A percentile compares a stretch with the other conserved stretches of the same genome.
Evolutionary conservation across 2,888 invertebrate genomes (phyloP).

Genomic region (Conomelus anceps): DNA sequence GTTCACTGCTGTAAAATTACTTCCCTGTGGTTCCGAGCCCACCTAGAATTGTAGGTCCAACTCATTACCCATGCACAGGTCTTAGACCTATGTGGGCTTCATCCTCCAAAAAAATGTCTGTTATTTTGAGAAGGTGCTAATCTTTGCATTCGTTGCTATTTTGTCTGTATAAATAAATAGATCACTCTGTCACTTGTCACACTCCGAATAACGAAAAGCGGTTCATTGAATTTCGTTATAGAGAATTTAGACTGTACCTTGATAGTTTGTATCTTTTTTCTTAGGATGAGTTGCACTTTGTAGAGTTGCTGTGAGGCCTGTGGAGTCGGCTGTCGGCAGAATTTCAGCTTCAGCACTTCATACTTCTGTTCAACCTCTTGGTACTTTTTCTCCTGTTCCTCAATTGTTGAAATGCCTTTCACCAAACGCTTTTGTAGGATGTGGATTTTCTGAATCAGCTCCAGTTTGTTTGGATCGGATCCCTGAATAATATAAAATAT

Average conservation of each 20-base stretch:
- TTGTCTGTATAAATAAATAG: too few species aligned
- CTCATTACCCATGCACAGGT: too few species aligned
- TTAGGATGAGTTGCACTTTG: neutral
- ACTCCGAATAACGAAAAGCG: too few species aligned
- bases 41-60: too few species aligned
- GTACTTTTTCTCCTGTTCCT: slow-evolving; percentile 57
- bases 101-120: too few species aligned
- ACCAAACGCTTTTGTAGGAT: slow-evolving; percentile 65
- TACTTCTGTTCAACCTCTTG: slow-evolving; percentile 66
- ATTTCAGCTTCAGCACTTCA: slow-evolving; percentile 41
- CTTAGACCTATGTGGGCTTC: too few species aligned
- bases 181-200: too few species aligned
- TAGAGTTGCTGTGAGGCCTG: neutral
- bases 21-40: too few species aligned
- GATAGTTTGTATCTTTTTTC: neutral
- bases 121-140: too few species aligned
- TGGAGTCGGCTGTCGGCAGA: neutral
- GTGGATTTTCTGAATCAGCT: slow-evolving; percentile 74
- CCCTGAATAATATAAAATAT: slow-evolving; percentile 48
- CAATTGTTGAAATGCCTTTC: slow-evolving; percentile 40
- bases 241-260: neutral
- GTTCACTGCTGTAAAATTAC: too few species aligned
- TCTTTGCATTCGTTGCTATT: too few species aligned
- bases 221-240: too few species aligned
- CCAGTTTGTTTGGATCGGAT: slow-evolving; percentile 73